Conservation (phyloP, 2,888 invertebrate genomes). For the Drosophila mayaguana region DNA sequence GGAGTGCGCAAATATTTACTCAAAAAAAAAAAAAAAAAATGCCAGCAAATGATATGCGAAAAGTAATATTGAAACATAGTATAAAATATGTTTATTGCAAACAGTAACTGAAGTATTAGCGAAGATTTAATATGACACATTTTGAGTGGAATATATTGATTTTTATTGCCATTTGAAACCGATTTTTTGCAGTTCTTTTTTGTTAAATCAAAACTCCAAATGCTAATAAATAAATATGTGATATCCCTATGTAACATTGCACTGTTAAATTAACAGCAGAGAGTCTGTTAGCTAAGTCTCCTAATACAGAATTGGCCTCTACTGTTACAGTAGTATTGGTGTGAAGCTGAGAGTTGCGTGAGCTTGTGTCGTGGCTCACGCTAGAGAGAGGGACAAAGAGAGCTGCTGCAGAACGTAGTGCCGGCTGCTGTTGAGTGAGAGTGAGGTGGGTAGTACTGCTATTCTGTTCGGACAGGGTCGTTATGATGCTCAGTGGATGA, state of each 20-base stretch:
- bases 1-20: conserved; percentile 49
- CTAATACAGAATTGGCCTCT: neutral
- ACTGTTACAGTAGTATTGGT: neutral
- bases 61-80: neutral
- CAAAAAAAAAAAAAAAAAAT: neutral
- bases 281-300: neutral
- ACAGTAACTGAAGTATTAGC: neutral
- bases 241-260: neutral
- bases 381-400: neutral
- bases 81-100: neutral
- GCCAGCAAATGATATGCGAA: conserved; percentile 26
- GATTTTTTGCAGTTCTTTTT: neutral
- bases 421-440: neutral
- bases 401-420: neutral
- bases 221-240: neutral
- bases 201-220: neutral
- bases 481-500: neutral
- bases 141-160: neutral
- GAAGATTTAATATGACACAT: no score
- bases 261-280: neutral
- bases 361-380: neutral
- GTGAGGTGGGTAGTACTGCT: neutral
- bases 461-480: neutral
- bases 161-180: neutral
- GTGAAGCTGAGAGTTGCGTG: neutral